Base-by-base conservation (phyloP, 2,113 vertebrate species). In the Oryzias javanicus region DNA sequence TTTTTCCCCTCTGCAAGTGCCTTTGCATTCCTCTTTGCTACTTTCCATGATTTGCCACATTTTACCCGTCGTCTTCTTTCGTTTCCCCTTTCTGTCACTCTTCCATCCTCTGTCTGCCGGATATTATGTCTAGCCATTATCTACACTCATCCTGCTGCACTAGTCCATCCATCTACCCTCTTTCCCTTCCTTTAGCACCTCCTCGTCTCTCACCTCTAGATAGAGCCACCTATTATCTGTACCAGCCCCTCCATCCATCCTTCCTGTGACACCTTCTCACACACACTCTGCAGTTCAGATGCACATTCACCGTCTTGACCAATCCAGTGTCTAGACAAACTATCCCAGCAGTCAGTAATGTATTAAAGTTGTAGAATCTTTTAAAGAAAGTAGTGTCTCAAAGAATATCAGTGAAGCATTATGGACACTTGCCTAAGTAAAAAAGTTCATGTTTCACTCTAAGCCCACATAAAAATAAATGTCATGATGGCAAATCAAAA, bases 41-140 rank as follows among this genome's bases (percentile, higher is more conserved):
- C 52, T 58, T 42, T 62, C 54, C 55, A 50, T 48, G 4, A 46
- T 62, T 67, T 57, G n/a, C 67, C 45, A 53, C 57, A 54, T 61
- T 69, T 69, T 76, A 71, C 80, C 64, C 68, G 71, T 60, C 63
- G 55, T 68, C 51, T 6, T 62, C 66, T 57, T 46, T 59, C 49
- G 8, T 62, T 19, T 63, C 25, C 25, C 42, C 51, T 53, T 60
- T 66, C 61, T 47, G 46, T 55, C 60, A 55, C 74, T 54, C 66
- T 68, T 75, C 49, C 65, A 74, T 72, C 35, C 78, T 63, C 73
- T 55, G 75, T 81, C 51, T 50, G 46, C 65, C 70, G 49, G 81
- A 84, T 85, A 86, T 84, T 84, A 88, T 85, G 81, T 84, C 74
- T 70, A 54, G 67, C 76, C 72, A 86, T 88, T 88, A 88, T 86